Percentiles rank a stretch among this genome's conserved stretches.
Conservation (phyloP, 2,113 vertebrate genomes). For the Passer montanus region DNA sequence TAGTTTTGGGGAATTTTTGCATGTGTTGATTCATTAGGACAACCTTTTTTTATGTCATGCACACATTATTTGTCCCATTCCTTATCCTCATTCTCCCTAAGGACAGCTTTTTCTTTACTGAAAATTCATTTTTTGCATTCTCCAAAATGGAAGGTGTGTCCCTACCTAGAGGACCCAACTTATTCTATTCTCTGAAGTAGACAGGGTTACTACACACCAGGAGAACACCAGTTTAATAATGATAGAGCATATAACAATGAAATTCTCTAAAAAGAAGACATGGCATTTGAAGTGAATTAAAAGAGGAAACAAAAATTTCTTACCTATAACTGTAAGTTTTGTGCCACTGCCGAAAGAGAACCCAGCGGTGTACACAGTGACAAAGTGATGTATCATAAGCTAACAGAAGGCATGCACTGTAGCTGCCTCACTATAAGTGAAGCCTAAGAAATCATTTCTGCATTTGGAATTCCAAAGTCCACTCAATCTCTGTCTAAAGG, state of each 20-base stretch:
- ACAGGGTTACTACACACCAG: background rate
- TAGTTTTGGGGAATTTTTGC: background rate
- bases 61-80: background rate
- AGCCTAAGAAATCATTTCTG: background rate
- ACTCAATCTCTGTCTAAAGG: background rate
- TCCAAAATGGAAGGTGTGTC: background rate
- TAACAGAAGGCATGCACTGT: background rate
- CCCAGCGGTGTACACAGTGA: background rate
- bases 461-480: background rate
- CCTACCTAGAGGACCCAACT: slow-evolving; percentile 52
- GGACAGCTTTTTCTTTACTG: background rate
- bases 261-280: background rate
- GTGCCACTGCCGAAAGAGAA: slow-evolving; percentile 78
- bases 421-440: background rate
- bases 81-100: background rate
- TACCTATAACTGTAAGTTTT: slow-evolving; percentile 80
- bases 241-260: background rate
- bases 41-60: background rate
- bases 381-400: background rate
- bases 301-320: slow-evolving; percentile 34
- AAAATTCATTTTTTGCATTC: background rate
- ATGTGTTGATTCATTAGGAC: background rate
- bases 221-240: background rate
- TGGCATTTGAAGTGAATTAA: background rate
- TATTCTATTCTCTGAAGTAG: slow-evolving; percentile 59